Evolutionary conservation across 1,140 invertebrate species (phyloP).

Genomic region (Chionoecetes opilio): DNA sequence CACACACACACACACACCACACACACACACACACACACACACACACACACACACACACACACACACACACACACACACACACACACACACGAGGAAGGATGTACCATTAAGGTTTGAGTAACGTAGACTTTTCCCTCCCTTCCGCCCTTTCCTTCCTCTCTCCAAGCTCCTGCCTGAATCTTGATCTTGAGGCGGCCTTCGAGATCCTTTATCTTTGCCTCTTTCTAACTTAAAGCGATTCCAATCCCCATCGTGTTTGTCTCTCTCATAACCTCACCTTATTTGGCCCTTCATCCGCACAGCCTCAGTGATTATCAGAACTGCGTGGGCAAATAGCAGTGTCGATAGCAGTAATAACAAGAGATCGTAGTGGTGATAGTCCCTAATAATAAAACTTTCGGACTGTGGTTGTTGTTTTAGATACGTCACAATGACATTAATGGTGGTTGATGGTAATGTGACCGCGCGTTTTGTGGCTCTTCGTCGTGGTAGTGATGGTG

Average conservation of each 20-base stretch:
- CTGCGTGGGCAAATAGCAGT: not conserved
- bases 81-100: not conserved
- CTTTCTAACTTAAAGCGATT: slow-evolving; percentile 51
- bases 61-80: slow-evolving; percentile 47
- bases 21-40: not conserved
- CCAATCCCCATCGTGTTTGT: slow-evolving; percentile 57
- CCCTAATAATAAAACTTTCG: not conserved
- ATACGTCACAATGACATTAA: not conserved
- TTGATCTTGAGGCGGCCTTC: not conserved
- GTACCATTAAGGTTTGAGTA: not conserved
- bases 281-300: slow-evolving; percentile 2
- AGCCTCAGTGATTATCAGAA: not conserved
- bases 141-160: not conserved
- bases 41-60: not conserved
- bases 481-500: not conserved
- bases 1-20: too few relatives aligned
- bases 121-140: not conserved
- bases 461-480: not conserved
- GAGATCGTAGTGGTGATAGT: not conserved
- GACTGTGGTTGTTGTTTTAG: not conserved
- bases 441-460: slow-evolving; percentile 12
- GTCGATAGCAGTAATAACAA: not conserved
- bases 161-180: not conserved
- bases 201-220: not conserved
- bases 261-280: slow-evolving; percentile 35